These are phyloP conservation scores for Troglohyphantes excavatus DNA, from an alignment of 2,888 invertebrate genomes.

Conservation along the genomic window DNA sequence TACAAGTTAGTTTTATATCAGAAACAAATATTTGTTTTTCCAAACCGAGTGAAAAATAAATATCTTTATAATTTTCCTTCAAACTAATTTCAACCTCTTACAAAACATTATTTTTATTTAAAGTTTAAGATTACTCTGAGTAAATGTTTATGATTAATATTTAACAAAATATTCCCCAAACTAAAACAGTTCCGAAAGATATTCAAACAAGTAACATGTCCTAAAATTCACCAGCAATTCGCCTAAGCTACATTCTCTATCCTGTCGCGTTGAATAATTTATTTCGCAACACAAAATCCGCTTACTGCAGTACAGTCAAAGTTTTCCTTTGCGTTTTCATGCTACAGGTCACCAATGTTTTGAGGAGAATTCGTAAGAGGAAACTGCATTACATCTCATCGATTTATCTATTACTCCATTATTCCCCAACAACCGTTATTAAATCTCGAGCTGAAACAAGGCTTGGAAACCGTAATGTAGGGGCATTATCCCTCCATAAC, in stretches of 20 bases:
- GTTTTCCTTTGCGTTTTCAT: background rate
- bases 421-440: conserved; percentile 31
- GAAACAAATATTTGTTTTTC: too few relatives aligned
- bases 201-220: too few relatives aligned
- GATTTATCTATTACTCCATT: conserved; percentile 24
- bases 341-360: background rate
- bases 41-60: too few relatives aligned
- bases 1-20: too few relatives aligned
- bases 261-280: background rate
- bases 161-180: too few relatives aligned
- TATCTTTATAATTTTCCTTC: too few relatives aligned
- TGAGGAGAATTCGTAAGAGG: conserved; percentile 16
- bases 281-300: background rate
- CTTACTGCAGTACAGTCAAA: background rate
- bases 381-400: conserved; percentile 18
- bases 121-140: too few relatives aligned
- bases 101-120: too few relatives aligned
- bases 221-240: too few relatives aligned
- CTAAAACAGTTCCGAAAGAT: too few relatives aligned
- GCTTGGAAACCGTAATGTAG: background rate
- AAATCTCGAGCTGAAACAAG: conserved; percentile 22
- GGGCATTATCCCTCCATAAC: background rate
- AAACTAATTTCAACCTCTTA: too few relatives aligned
- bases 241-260: background rate
- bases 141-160: too few relatives aligned